A percentile compares a stretch with the other conserved stretches of the same genome.
Evolutionary conservation across 2,888 invertebrate genomes (phyloP).

Genomic region (Alviniconcha strummeri): DNA sequence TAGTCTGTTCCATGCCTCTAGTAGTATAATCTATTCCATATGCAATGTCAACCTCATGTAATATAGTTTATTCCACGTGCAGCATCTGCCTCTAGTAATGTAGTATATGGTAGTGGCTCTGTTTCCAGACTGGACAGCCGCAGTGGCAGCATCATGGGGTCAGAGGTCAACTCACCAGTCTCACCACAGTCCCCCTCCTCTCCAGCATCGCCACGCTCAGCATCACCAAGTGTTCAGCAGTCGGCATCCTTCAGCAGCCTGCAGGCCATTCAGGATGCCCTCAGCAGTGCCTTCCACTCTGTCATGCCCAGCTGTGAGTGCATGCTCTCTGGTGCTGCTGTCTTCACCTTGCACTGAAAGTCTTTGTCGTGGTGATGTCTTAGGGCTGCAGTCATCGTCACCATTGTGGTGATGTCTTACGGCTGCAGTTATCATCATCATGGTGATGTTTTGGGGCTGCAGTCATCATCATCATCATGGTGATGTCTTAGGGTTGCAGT

Average conservation of each 20-base stretch:
- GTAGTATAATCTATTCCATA: no score
- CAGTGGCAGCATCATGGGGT: slow-evolving; percentile 93
- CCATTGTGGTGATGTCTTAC: no score
- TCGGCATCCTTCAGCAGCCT: slow-evolving; percentile 49
- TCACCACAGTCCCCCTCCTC: slow-evolving; percentile 77
- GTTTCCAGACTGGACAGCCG: slow-evolving; percentile 89
- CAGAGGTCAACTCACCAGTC: slow-evolving; percentile 91
- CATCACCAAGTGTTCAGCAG: slow-evolving; percentile 33
- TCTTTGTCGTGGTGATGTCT: neutral
- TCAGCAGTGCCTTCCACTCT: slow-evolving; percentile 79
- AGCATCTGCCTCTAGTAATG: no score
- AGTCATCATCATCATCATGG: no score
- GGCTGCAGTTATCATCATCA: no score
- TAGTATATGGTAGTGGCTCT: neutral
- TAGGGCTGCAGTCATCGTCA: no score
- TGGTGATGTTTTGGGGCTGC: no score
- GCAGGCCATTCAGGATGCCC: slow-evolving; percentile 60
- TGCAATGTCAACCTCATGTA: no score
- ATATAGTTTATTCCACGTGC: no score
- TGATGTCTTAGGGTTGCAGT: no score
- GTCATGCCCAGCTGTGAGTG: slow-evolving; percentile 60
- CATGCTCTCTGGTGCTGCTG: neutral
- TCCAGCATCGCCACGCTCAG: slow-evolving; percentile 53
- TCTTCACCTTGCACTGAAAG: no score
- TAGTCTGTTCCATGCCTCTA: no score